phyloP scores from a whole-genome alignment of 2,797 vertebrate genomes.

The Protosalanx chinensis region DNA sequence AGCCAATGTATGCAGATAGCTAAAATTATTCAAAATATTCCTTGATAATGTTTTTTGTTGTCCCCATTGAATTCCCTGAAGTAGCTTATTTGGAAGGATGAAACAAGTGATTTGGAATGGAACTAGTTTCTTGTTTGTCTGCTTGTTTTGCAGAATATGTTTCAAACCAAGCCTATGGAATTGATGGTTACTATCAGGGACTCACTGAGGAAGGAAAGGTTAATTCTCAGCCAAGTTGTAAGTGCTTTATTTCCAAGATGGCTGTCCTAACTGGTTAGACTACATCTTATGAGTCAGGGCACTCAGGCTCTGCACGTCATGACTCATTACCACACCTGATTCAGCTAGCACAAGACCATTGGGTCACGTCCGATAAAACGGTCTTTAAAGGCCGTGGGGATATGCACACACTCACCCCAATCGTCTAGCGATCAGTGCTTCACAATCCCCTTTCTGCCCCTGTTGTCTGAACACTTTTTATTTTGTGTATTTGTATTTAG shows the following conservation, averaged over 20 bases:
- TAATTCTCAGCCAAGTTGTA: slow-evolving; percentile 75
- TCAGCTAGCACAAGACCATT: too few species aligned
- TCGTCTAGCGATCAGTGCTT: too few species aligned
- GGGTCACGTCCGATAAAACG: too few species aligned
- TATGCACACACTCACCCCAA: too few species aligned
- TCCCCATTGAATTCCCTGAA: neutral
- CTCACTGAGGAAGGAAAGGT: slow-evolving; percentile 82
- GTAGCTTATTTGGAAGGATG: neutral
- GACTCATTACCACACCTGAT: too few species aligned
- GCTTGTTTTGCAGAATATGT: slow-evolving; percentile 67
- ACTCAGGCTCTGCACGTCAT: too few species aligned
- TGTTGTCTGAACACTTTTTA: neutral
- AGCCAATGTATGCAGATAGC: neutral
- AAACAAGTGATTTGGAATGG: neutral
- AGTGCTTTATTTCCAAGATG: slow-evolving; percentile 22
- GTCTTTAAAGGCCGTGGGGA: too few species aligned
- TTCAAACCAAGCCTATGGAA: slow-evolving; percentile 75
- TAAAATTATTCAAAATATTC: neutral
- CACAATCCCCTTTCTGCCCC: too few species aligned
- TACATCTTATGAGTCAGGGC: neutral
- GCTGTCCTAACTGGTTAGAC: neutral
- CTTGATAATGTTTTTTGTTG: neutral
- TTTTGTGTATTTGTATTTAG: neutral
- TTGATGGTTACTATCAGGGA: slow-evolving; percentile 78
- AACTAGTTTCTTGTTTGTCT: neutral